Percentiles rank a stretch among this genome's conserved stretches.
phyloP scores from a whole-genome alignment of 2,888 invertebrate species.

The Volucella zonaria region DNA sequence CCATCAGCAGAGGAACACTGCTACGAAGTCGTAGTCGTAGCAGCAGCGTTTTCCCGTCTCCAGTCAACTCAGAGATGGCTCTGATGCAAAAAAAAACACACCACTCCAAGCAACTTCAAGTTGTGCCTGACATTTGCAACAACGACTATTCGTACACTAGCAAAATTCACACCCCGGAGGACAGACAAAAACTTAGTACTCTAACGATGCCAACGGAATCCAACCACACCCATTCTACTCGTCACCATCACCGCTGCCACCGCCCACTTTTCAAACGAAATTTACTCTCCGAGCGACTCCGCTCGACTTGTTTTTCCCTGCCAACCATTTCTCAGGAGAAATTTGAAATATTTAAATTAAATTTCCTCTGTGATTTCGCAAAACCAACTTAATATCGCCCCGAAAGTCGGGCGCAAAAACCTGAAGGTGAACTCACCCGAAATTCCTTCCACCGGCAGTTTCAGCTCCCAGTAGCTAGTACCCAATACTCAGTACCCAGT shows the following conservation, averaged over 20 bases:
- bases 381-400: conserved; percentile 72
- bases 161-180: conserved; percentile 68
- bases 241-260: conserved; percentile 11
- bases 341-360: conserved; percentile 75
- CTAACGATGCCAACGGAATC: conserved; percentile 34
- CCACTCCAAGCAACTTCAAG: conserved; percentile 19
- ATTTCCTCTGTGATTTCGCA: conserved; percentile 74
- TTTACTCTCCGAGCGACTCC: conserved; percentile 58
- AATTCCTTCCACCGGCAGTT: conserved; percentile 45
- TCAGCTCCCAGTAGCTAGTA: neutral
- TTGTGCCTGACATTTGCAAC: conserved; percentile 58
- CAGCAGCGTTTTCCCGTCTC: too few relatives aligned
- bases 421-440: conserved; percentile 67
- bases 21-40: too few relatives aligned
- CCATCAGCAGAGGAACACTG: conserved; percentile 1
- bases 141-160: conserved; percentile 26
- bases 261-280: conserved; percentile 49
- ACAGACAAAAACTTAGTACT: conserved; percentile 52
- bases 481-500: conserved; percentile 7
- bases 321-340: conserved; percentile 73
- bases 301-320: conserved; percentile 69
- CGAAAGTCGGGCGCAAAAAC: conserved; percentile 73
- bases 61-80: conserved; percentile 23
- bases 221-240: conserved; percentile 6
- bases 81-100: conserved; percentile 55